Percentiles rank a stretch among this genome's conserved stretches.
Evolutionary conservation across 2,113 vertebrate species (phyloP).

Genomic region (Apodemus sylvaticus): DNA sequence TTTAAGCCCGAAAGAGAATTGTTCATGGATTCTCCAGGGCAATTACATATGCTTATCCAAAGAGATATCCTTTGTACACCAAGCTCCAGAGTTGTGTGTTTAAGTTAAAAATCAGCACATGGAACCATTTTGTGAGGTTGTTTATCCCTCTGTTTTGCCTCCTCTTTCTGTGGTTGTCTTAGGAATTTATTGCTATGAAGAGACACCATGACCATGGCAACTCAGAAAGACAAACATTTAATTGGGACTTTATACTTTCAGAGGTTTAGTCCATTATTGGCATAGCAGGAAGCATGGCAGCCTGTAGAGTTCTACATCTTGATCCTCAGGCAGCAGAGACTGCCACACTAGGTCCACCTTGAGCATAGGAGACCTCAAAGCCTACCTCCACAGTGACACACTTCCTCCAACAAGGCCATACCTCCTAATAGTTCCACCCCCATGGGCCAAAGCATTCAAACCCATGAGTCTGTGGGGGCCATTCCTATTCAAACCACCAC

Average conservation of each 20-base stretch:
- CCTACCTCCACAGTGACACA: background rate
- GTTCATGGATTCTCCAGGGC: background rate
- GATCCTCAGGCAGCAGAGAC: background rate
- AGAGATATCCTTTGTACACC: constrained; percentile 11
- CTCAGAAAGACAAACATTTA: background rate
- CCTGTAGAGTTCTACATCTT: background rate
- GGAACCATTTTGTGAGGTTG: background rate
- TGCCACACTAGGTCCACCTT: background rate
- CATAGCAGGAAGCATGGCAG: background rate
- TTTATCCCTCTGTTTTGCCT: constrained; percentile 9
- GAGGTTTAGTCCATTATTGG: background rate
- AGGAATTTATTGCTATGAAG: background rate
- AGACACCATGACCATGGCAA: background rate
- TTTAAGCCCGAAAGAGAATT: background rate
- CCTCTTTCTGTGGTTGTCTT: background rate
- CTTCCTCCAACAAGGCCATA: background rate
- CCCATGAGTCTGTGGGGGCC: background rate
- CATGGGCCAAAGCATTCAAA: background rate
- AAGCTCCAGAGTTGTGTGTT: background rate
- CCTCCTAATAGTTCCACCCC: background rate
- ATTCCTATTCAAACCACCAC: background rate
- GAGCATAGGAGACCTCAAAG: background rate
- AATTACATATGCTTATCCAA: background rate
- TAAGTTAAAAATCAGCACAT: background rate
- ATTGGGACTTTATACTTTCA: background rate